These are phyloP conservation scores for Sialia sialis DNA, from an alignment of 2,113 vertebrate genomes.

Conservation along the genomic window DNA sequence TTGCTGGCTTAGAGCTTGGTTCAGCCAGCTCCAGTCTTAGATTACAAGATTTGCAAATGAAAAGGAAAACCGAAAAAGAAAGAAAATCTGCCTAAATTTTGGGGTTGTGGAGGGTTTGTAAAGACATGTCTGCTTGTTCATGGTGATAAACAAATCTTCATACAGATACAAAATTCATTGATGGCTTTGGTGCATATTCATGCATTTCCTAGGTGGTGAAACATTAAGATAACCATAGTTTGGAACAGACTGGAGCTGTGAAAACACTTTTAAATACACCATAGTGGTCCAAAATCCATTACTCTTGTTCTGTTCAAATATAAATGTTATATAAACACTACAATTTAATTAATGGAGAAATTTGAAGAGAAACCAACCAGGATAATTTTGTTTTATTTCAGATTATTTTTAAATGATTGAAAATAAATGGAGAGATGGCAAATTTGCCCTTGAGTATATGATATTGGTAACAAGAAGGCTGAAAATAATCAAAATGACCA, in stretches of 20 bases:
- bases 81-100: conserved; percentile 80
- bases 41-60: conserved; percentile 98
- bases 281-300: not conserved
- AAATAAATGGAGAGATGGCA: not conserved
- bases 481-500: not conserved
- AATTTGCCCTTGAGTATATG: not conserved
- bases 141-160: not conserved
- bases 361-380: not conserved
- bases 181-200: not conserved
- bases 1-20: conserved; percentile 85
- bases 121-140: conserved; percentile 61
- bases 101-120: conserved; percentile 73
- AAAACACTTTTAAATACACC: not conserved
- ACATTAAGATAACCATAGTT: not conserved
- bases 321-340: not conserved
- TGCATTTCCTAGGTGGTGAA: not conserved
- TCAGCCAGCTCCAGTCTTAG: conserved; percentile 89
- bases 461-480: not conserved
- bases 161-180: not conserved
- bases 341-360: not conserved
- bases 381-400: not conserved
- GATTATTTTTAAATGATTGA: not conserved
- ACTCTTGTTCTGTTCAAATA: not conserved
- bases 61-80: conserved; percentile 86
- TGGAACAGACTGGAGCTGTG: not conserved